phyloP scores from a whole-genome alignment of 1,140 invertebrate species.

The Hesperophylax magnus region DNA sequence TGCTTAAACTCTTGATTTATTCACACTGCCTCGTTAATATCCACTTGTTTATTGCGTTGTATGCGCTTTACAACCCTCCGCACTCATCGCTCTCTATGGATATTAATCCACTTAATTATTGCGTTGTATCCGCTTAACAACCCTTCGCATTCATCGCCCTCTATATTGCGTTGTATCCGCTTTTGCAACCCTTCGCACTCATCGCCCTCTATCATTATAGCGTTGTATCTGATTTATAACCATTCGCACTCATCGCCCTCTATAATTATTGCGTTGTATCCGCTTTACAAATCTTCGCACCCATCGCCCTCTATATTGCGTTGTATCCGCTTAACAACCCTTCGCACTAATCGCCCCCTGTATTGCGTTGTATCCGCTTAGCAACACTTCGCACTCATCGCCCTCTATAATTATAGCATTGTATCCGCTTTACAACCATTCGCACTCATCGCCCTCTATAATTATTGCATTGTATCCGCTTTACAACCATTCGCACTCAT shows the following conservation, averaged over 20 bases:
- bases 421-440: slow-evolving; percentile 36
- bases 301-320: no score
- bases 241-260: slow-evolving; percentile 3
- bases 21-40: slow-evolving; percentile 44
- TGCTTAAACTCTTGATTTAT: slow-evolving; percentile 50
- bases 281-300: slow-evolving; percentile 8
- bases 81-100: no score
- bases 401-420: slow-evolving; percentile 53
- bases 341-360: no score
- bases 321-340: slow-evolving; percentile 37
- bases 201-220: no score
- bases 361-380: slow-evolving; percentile 48
- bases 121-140: slow-evolving; percentile 41
- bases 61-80: slow-evolving; percentile 27
- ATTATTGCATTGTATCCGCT: no score
- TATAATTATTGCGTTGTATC: slow-evolving; percentile 54
- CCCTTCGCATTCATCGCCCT: slow-evolving; percentile 4
- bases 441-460: no score
- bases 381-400: slow-evolving; percentile 1
- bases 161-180: slow-evolving; percentile 51
- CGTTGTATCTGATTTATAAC: slow-evolving; percentile 38
- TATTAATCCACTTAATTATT: slow-evolving; percentile 54
- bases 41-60: slow-evolving; percentile 53
- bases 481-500: no score
- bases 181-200: not conserved